phyloP scores from a whole-genome alignment of 2,888 invertebrate species.

The Branchinecta sandiegonensis region DNA sequence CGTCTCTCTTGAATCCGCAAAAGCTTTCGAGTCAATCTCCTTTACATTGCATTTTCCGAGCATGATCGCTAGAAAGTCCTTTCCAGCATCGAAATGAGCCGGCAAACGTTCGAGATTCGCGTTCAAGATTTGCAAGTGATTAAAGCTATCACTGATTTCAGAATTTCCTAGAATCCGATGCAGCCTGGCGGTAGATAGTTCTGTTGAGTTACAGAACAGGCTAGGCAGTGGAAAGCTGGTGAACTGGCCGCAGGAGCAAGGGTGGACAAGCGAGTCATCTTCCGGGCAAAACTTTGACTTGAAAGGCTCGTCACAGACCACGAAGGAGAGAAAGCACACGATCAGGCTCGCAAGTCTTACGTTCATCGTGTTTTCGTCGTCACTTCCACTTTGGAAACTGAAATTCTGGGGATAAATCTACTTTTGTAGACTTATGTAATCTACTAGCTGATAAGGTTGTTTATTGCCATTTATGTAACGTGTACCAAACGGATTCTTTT shows the following conservation, averaged over 20 bases:
- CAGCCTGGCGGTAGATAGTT: neutral
- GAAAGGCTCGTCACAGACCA: neutral
- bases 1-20: neutral
- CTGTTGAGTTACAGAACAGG: slow-evolving; percentile 9
- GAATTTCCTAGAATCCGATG: neutral
- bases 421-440: too few relatives aligned
- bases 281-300: slow-evolving; percentile 3
- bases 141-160: neutral
- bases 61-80: neutral
- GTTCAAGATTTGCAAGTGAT: neutral
- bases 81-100: neutral
- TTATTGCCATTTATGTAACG: too few relatives aligned
- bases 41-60: neutral
- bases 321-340: neutral
- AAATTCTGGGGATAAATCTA: too few relatives aligned
- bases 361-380: neutral
- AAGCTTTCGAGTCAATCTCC: neutral
- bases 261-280: neutral
- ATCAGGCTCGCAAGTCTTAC: neutral
- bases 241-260: slow-evolving; percentile 7
- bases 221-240: slow-evolving; percentile 10
- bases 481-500: too few relatives aligned
- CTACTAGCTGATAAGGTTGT: too few relatives aligned
- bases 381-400: too few relatives aligned
- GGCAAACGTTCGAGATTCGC: neutral